Evolutionary conservation across 2,888 invertebrate species (phyloP).

Genomic region (Netelia fuscicornis): DNA sequence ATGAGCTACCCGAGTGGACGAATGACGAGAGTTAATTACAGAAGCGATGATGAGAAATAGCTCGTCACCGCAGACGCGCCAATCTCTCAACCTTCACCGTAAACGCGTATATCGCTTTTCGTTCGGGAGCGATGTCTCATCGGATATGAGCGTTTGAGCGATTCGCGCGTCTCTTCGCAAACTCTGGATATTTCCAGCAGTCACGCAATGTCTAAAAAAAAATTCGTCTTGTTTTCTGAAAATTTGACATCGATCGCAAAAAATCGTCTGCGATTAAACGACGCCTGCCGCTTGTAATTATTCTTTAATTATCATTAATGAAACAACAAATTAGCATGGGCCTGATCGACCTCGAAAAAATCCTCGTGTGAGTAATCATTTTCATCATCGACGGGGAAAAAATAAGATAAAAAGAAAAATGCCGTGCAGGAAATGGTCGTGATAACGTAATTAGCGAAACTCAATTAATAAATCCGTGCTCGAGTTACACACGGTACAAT

Average conservation of each 20-base stretch:
- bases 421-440: no score
- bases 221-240: background rate
- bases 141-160: constrained; percentile 34
- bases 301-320: no score
- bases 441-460: background rate
- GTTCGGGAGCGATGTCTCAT: constrained; percentile 16
- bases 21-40: constrained; percentile 66
- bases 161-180: constrained; percentile 40
- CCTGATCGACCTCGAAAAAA: no score
- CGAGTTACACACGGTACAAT: constrained; percentile 7
- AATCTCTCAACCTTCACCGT: constrained; percentile 38
- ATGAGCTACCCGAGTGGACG: constrained; percentile 45
- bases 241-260: no score
- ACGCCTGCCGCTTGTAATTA: no score
- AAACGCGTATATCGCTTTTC: background rate
- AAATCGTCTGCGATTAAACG: no score
- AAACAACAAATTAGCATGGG: no score
- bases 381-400: no score
- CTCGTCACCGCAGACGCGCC: constrained; percentile 58
- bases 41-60: constrained; percentile 66
- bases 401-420: no score
- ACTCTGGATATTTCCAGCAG: constrained; percentile 15
- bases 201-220: constrained; percentile 9
- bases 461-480: background rate
- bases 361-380: no score